phyloP scores from a whole-genome alignment of 2,113 vertebrate genomes.

The Fulmarus glacialis region DNA sequence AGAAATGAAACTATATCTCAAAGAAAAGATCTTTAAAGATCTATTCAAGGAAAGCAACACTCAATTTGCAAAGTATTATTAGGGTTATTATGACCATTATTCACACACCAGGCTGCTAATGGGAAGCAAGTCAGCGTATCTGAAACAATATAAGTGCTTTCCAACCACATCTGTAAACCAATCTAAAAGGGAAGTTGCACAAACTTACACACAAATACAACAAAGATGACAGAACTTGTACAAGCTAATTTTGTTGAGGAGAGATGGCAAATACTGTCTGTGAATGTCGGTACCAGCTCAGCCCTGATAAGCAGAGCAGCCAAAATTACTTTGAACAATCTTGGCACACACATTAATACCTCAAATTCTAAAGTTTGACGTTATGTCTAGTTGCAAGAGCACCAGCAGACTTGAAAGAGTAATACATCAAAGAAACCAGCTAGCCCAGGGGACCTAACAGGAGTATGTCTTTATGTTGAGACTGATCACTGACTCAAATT shows the following conservation, averaged over 20 bases:
- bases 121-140: not conserved
- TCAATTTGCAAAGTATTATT: slow-evolving; percentile 29
- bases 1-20: slow-evolving; percentile 26
- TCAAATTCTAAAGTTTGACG: not conserved
- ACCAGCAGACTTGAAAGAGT: not conserved
- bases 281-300: not conserved
- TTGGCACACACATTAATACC: not conserved
- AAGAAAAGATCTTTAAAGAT: slow-evolving; percentile 37
- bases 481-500: not conserved
- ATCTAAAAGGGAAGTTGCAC: slow-evolving; percentile 34
- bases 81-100: slow-evolving; percentile 51
- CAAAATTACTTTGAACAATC: not conserved
- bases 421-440: not conserved
- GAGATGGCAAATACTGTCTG: not conserved
- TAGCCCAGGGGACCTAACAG: not conserved
- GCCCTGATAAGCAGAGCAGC: not conserved
- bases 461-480: not conserved
- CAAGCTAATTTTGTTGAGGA: not conserved
- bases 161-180: slow-evolving; percentile 60
- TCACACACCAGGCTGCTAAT: slow-evolving; percentile 10
- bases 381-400: not conserved
- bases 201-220: slow-evolving; percentile 14
- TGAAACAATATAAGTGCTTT: slow-evolving; percentile 5
- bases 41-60: not conserved
- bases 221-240: not conserved